Evolutionary conservation across 2,888 invertebrate genomes (phyloP), one percentile per base, ranked within the genome.

Genomic region (Folsomia candida): DNA sequence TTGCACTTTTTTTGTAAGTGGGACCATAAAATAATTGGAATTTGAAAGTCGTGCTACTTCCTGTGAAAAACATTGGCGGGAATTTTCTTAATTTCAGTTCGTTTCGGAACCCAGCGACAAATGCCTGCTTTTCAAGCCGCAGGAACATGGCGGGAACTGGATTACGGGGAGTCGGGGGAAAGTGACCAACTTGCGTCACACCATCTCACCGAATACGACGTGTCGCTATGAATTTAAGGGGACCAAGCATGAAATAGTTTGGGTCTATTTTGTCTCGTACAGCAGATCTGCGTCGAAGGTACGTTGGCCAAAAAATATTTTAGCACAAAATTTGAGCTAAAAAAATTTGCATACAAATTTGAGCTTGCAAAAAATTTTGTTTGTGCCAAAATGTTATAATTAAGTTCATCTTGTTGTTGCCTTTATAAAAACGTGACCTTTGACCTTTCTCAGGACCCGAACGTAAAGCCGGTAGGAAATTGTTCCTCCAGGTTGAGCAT

Each of bases 231-330:
- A 89, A 78, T 92, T 94, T 82, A 88, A 89, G 82, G 93, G 93
- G 28, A 88, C 89, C 76, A 87, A 89, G 6, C 88, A 89, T 65
- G 93, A 93, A 82, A 87, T 91, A 74, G 89, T 94, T 69, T 94
- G 94, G 94, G 86, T 93, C 78, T 93, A 91, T 83, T 93, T 93
- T 83, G 89, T 91, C 76, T 92, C 92, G 76, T 93, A 91, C 90
- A 70, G 92, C 90, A 83, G 90, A 90, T 66, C 86, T 92, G 79
- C 93, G 92, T 22, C 85, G 93, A 77, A 93, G 93, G 82, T 84
- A 93, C 79, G 89, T 20, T 6, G 6, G 22, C n/a, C 57, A n/a
- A 47, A 47, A 47, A 18, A 47, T 47, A 9, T 47, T 47, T 47
- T 11, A n/a, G n/a, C n/a, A n/a, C n/a, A n/a, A n/a, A n/a, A n/a